Percentiles rank a stretch among this genome's conserved stretches.
Evolutionary conservation across 2,113 vertebrate species (phyloP).

Genomic region (Thryonomys swinderianus): DNA sequence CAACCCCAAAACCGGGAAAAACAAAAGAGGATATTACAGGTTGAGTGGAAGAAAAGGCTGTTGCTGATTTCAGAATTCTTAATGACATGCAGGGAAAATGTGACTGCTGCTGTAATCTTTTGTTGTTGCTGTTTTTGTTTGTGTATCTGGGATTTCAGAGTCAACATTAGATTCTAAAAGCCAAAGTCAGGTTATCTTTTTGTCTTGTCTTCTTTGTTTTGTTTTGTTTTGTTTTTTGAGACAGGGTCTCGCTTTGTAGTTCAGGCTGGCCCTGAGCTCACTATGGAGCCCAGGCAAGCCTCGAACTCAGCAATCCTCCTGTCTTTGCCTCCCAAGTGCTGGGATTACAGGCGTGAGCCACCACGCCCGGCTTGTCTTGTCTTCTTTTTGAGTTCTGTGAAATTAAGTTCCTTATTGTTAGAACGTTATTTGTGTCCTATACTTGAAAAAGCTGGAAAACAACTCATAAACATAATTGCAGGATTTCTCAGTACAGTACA

Average conservation of each 20-base stretch:
- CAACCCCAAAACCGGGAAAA: conserved; percentile 82
- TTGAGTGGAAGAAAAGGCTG: conserved; percentile 75
- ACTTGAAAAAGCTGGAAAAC: conserved; percentile 60
- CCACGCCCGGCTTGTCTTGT: too few relatives aligned
- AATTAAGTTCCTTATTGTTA: neutral
- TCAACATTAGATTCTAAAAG: conserved; percentile 64
- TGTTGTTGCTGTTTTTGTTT: conserved; percentile 68
- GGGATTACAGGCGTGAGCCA: too few relatives aligned
- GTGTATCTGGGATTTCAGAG: conserved; percentile 71
- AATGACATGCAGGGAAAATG: too few relatives aligned
- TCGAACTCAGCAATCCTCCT: too few relatives aligned
- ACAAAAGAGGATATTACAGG: conserved; percentile 79
- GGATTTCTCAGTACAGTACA: conserved; percentile 34
- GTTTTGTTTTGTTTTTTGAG: too few relatives aligned
- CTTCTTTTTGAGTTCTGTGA: conserved; percentile 46
- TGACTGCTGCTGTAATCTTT: conserved; percentile 48
- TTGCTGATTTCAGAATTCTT: neutral
- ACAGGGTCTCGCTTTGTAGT: too few relatives aligned
- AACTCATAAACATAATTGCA: conserved; percentile 3
- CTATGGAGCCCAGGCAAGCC: too few relatives aligned
- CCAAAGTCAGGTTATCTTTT: conserved; percentile 65
- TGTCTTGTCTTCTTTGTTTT: too few relatives aligned
- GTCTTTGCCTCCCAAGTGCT: too few relatives aligned
- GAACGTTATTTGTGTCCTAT: neutral
- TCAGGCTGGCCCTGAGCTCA: too few relatives aligned